A percentile compares a stretch with the other conserved stretches of the same genome.
phyloP scores from a whole-genome alignment of 1,140 invertebrate genomes.

The Ips nitidus region DNA sequence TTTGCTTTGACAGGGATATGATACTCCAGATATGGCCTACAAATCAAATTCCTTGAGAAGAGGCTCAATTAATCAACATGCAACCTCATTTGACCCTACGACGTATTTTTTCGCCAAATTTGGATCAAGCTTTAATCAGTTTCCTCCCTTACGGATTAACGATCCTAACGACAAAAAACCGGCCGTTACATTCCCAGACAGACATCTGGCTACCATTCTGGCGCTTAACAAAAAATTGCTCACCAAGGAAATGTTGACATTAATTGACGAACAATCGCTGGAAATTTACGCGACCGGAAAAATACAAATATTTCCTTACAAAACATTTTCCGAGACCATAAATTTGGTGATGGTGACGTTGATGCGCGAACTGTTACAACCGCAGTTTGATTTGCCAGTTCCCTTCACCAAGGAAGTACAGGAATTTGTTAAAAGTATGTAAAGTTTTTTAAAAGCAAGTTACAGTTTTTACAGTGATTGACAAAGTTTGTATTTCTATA shows the following conservation, averaged over 20 bases:
- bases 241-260: conserved; percentile 78
- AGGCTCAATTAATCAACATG: conserved; percentile 63
- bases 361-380: conserved; percentile 85
- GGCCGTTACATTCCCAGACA: conserved; percentile 67
- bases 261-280: conserved; percentile 80
- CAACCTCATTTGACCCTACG: conserved; percentile 74
- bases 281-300: conserved; percentile 64
- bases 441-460: background rate
- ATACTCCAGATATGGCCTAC: conserved; percentile 43
- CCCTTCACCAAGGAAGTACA: conserved; percentile 94
- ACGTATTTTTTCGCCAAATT: conserved; percentile 89
- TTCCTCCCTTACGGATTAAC: conserved; percentile 74
- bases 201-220: conserved; percentile 76
- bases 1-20: conserved; percentile 39
- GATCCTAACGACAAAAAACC: conserved; percentile 58
- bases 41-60: conserved; percentile 41
- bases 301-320: conserved; percentile 80
- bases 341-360: conserved; percentile 92
- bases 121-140: conserved; percentile 90
- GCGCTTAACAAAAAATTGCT: conserved; percentile 84
- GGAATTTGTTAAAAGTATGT: conserved; percentile 70
- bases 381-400: conserved; percentile 83
- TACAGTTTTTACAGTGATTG: background rate
- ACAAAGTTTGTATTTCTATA: too few species aligned
- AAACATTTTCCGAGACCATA: conserved; percentile 91